phyloP scores from a whole-genome alignment of 2,797 vertebrate species.

The Orientallactaga sibirica region DNA sequence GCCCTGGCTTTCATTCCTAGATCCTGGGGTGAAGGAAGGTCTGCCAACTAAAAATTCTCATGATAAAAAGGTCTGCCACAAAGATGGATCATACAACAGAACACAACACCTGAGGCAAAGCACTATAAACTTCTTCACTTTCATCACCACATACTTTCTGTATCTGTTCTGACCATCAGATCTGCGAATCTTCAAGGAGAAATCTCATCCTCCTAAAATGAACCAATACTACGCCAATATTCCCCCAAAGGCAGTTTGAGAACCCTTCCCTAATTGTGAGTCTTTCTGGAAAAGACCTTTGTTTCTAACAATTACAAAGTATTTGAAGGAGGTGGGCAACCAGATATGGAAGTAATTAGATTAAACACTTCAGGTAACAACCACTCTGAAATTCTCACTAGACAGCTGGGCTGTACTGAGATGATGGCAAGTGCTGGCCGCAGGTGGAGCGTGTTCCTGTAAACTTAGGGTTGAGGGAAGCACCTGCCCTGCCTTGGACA shows the following conservation, averaged over 20 bases:
- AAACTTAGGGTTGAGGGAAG: not conserved
- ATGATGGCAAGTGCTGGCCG: not conserved
- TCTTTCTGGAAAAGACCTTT: conserved; percentile 56
- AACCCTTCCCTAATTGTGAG: conserved; percentile 27
- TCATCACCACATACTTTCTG: not conserved
- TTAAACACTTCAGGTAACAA: conserved; percentile 44
- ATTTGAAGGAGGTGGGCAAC: not conserved
- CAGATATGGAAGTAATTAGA: not conserved
- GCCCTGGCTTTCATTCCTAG: not conserved
- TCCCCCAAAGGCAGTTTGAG: conserved; percentile 3
- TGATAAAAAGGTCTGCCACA: not conserved
- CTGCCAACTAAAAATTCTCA: conserved; percentile 1
- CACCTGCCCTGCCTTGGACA: not conserved
- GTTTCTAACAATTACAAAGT: conserved; percentile 51
- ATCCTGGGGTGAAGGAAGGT: not conserved
- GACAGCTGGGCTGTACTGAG: not conserved
- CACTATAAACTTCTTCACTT: not conserved
- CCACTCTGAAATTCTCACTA: not conserved
- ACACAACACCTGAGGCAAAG: not conserved
- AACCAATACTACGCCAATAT: not conserved
- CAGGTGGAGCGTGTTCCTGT: not conserved
- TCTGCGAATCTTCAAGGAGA: conserved; percentile 29
- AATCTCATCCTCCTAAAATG: conserved; percentile 12
- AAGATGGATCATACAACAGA: not conserved
- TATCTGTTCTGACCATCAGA: conserved; percentile 24